phyloP scores from a whole-genome alignment of 1,140 invertebrate genomes.

The Drosophila persimilis region DNA sequence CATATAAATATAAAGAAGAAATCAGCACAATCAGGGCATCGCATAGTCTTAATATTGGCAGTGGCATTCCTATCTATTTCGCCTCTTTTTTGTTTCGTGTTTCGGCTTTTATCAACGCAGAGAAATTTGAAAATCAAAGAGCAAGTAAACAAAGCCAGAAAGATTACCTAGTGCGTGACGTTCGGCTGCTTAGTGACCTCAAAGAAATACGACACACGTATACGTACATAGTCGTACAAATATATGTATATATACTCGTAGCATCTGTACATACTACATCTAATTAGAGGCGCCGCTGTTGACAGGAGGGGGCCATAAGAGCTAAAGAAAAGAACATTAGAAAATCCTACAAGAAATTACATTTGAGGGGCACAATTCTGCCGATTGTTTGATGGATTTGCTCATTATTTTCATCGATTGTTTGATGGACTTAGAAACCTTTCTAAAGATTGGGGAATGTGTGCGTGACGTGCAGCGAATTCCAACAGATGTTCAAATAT shows the following conservation, averaged over 20 bases:
- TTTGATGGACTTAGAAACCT: not conserved
- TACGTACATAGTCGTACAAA: not conserved
- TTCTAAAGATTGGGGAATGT: no score
- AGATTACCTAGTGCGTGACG: slow-evolving; percentile 13
- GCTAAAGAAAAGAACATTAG: slow-evolving; percentile 21
- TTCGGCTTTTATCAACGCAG: slow-evolving; percentile 9
- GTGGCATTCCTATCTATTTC: no score
- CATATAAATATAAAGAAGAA: no score
- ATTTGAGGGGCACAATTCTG: slow-evolving; percentile 32
- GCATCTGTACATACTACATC: slow-evolving; percentile 9
- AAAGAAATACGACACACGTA: slow-evolving; percentile 20
- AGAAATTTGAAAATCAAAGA: slow-evolving; percentile 30
- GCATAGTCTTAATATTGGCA: no score
- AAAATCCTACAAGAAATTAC: slow-evolving; percentile 31
- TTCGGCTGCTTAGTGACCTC: slow-evolving; percentile 51
- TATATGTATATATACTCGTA: slow-evolving; percentile 3
- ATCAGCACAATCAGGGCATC: no score
- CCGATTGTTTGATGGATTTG: slow-evolving; percentile 15
- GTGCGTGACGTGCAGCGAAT: not conserved
- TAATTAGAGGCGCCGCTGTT: slow-evolving; percentile 62
- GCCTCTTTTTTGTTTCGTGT: not conserved
- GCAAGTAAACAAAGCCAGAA: slow-evolving; percentile 43
- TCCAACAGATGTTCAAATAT: slow-evolving; percentile 3
- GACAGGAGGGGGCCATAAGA: slow-evolving; percentile 55
- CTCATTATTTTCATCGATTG: not conserved